Conservation (phyloP, 2,113 vertebrate species). For the Machaerirhynchus nigripectus region DNA sequence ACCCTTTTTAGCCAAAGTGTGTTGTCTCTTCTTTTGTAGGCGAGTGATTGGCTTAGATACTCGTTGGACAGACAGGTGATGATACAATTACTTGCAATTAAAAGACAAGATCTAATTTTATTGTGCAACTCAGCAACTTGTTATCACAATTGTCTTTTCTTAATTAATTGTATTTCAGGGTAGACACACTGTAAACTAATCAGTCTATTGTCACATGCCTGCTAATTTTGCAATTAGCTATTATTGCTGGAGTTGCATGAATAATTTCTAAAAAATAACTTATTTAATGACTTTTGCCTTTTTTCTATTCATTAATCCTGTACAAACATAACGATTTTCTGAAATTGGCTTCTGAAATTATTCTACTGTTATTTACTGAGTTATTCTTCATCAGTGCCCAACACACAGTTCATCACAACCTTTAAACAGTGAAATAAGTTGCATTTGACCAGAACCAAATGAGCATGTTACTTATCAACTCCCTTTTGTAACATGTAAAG, state of each 20-base stretch:
- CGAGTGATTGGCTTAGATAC: background rate
- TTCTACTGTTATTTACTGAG: background rate
- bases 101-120: constrained; percentile 38
- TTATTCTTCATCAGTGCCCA: background rate
- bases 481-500: background rate
- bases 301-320: background rate
- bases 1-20: background rate
- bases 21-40: background rate
- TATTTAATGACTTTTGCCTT: background rate
- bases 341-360: background rate
- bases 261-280: background rate
- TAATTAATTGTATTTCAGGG: constrained; percentile 53
- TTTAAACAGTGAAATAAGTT: background rate
- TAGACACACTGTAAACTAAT: constrained; percentile 16
- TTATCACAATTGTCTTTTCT: constrained; percentile 24
- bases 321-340: background rate
- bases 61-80: background rate
- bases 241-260: background rate
- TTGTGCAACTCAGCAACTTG: background rate
- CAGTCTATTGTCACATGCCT: constrained; percentile 20
- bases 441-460: background rate
- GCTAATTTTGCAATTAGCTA: constrained; percentile 54
- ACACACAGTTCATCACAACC: background rate
- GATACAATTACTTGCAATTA: constrained; percentile 9
- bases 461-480: background rate